Base-by-base conservation (phyloP, 2,113 vertebrate species). In the Hemicordylus capensis region DNA sequence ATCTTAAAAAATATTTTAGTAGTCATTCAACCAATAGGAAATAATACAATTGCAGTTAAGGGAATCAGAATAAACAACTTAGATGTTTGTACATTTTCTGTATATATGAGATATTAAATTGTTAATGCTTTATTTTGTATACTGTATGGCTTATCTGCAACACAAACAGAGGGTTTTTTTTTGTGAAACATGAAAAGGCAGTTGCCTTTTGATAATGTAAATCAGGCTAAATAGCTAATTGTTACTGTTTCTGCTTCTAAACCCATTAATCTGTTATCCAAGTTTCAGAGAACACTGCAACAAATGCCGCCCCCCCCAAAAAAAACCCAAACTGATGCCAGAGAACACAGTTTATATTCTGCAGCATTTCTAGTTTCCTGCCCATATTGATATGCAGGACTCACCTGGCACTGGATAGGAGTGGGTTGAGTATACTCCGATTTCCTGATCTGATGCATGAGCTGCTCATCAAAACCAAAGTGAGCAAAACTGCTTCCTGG, bases 381-480 rank as follows among this genome's bases (percentile, higher is more conserved):
- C 19, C 37, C 54, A 81, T 12, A 31, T 12, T 56, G 46, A 1
- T 24, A 80, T 54, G 37, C 74, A 90, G 4, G 37, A 84, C 93
- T 93, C 92, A 99, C 99, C 97, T 99, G 99, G 89, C 99, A 99
- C 73, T 99, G 99, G 90, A 99, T 99, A 34, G 99, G 99, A 31
- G 98, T 99, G 46, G 99, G 99, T 80, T 99, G 98, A n/a, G 98
- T 99, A 90, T 98, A 99, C 87, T 99, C 99, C 0, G 99, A 99
- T 95, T 99, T 99, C 93, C 99, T 97, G 89, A 99, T 99, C 87
- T 98, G 98, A 93, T 99, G 98, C 98, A 99, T 98, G 61, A 99
- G 97, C 91, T 99, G 99, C 90, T 99, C 99, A 90, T 99, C 98
- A 90, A 99, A 99, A 37, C 96, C 96, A 90, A 99, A 99, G 94